Conservation (phyloP, 2,113 vertebrate genomes). For the Halcyon malimbica region DNA sequence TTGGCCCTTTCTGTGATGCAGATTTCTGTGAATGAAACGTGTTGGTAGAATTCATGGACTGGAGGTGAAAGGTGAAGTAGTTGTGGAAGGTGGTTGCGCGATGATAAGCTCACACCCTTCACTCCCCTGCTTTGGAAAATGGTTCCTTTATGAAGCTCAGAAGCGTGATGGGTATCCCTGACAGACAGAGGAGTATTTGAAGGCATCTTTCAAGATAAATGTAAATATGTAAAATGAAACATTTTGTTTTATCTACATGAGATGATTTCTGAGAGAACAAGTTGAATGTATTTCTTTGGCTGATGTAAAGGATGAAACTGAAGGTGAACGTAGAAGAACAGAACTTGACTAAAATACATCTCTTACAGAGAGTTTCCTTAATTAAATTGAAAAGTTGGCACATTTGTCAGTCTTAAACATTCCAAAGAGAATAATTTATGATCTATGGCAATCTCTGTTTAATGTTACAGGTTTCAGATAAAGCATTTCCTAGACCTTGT, state of each 20-base stretch:
- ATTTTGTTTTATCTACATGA: not conserved
- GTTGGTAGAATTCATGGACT: not conserved
- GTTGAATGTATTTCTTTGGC: not conserved
- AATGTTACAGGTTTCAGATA: not conserved
- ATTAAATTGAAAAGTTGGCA: constrained; percentile 46
- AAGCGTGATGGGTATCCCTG: not conserved
- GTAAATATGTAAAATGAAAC: not conserved
- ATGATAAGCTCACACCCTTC: not conserved
- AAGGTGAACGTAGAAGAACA: not conserved
- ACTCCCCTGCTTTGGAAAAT: not conserved
- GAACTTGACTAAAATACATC: not conserved
- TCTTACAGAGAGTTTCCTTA: not conserved
- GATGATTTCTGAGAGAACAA: not conserved
- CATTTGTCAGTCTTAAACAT: not conserved
- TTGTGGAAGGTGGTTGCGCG: not conserved
- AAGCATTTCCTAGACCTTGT: not conserved
- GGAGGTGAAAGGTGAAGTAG: not conserved
- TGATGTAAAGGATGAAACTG: not conserved
- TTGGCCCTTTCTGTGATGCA: not conserved
- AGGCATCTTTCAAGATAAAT: not conserved
- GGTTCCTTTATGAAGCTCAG: not conserved
- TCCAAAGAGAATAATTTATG: constrained; percentile 36
- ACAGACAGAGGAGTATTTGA: not conserved
- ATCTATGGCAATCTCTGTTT: not conserved
- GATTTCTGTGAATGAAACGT: not conserved